phyloP scores from a whole-genome alignment of 2,113 vertebrate genomes.

The Emydocephalus ijimae region DNA sequence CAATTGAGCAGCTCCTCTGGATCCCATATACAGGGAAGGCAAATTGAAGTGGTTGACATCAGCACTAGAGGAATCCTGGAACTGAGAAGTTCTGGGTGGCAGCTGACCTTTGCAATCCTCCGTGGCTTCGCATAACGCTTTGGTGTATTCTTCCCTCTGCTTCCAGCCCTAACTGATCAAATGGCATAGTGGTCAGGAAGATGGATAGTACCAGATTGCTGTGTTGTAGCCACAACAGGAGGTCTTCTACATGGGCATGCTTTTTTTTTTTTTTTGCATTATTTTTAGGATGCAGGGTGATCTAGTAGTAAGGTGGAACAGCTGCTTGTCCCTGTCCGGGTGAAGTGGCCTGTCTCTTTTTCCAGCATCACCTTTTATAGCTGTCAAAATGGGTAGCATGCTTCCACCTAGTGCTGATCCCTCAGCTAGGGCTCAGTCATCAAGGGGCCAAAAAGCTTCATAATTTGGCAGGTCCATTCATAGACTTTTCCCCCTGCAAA shows the following conservation, averaged over 20 bases:
- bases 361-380: neutral
- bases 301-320: neutral
- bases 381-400: too few species aligned
- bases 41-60: neutral
- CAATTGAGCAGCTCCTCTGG: neutral
- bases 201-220: neutral
- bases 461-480: neutral
- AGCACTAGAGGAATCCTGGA: slow-evolving; percentile 9
- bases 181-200: neutral
- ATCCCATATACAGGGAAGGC: neutral
- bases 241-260: neutral
- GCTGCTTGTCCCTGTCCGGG: neutral
- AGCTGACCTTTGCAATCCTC: neutral
- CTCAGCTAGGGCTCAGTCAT: neutral
- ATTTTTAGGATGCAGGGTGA: neutral
- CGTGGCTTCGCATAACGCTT: neutral
- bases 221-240: neutral
- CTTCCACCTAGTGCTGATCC: neutral
- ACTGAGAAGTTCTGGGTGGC: neutral
- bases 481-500: too few species aligned
- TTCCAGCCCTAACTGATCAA: neutral
- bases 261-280: neutral
- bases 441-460: neutral
- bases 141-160: neutral
- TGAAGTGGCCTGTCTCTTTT: neutral